Percentiles rank a stretch among this genome's conserved stretches.
Conservation (phyloP, 2,797 vertebrate species). For the Coilia nasus region DNA sequence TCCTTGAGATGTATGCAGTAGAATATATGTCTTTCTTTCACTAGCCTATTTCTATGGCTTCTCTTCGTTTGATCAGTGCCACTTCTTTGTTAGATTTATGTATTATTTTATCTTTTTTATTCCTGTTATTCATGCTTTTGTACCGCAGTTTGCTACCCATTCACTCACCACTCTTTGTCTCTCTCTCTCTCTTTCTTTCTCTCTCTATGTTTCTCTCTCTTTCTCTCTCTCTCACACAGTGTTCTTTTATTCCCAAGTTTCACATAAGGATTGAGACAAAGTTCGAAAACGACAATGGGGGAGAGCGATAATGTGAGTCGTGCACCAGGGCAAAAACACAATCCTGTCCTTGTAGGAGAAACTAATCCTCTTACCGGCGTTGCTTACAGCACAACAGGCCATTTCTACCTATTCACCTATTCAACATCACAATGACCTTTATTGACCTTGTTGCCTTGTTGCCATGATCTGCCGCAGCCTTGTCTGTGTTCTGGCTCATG, state of each 20-base stretch:
- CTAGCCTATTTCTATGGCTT: slow-evolving; percentile 27
- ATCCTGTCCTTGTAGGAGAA: not conserved
- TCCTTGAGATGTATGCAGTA: slow-evolving; percentile 59
- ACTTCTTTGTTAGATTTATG: not conserved
- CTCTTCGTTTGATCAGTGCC: not conserved
- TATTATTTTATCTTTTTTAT: not conserved
- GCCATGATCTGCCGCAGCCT: not conserved
- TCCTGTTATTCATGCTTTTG: not conserved
- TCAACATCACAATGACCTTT: slow-evolving; percentile 15
- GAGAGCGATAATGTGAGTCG: slow-evolving; percentile 77
- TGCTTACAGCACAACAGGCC: slow-evolving; percentile 2
- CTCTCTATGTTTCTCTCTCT: slow-evolving; percentile 19
- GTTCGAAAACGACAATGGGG: slow-evolving; percentile 84
- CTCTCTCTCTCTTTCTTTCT: slow-evolving; percentile 1
- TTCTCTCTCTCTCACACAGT: slow-evolving; percentile 58
- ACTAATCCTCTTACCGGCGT: slow-evolving; percentile 20
- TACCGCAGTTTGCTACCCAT: slow-evolving; percentile 24
- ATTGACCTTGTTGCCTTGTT: not conserved
- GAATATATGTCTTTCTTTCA: slow-evolving; percentile 46
- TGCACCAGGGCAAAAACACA: not conserved
- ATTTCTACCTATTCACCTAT: slow-evolving; percentile 6
- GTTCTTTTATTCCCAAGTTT: slow-evolving; percentile 81
- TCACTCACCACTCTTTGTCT: slow-evolving; percentile 43
- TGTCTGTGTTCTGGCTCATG: not conserved
- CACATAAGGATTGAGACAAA: slow-evolving; percentile 80